Evolutionary conservation across 2,888 invertebrate genomes (phyloP), one percentile per base, ranked within the genome.

Genomic region (Clepsis dumicolana): DNA sequence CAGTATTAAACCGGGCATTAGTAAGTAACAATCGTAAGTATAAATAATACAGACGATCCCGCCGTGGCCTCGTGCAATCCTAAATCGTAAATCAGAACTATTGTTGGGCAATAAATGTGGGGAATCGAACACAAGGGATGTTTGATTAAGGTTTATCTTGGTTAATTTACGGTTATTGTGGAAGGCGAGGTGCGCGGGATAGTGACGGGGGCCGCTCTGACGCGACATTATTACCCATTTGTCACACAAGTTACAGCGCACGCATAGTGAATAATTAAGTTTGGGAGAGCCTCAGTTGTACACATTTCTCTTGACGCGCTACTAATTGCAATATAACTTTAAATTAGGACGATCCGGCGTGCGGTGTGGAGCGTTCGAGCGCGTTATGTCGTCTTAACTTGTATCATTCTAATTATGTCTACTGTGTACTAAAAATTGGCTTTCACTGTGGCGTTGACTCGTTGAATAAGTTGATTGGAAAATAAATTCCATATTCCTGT

Each of bases 121-220:
- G 80, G 84, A 87, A 89, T 90, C 86, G 91, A 91, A 88, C 90
- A 87, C 91, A 85, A 86, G 90, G 89, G 90, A 89, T 87, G 85
- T 89, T 91, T 91, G 90, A 92, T 91, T 91, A 92, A 88, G 90
- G 88, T 90, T 91, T 92, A 92, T 91, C 90, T 88, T 80, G 82
- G 86, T 88, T 90, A 90, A 91, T 91, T 91, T 91, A 90, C 85
- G 86, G 83, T 88, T 89, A 90, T 87, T 85, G 87, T 85, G 76
- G 77, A 77, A 52, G 65, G 54, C 52, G 67, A 64, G 61, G 56
- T 66, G 50, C 67, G 70, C 48, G 48, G 48, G 48, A 21, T 18
- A 62, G 59, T 64, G 64, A 64, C 70, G 54, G 44, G 27, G 48
- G 56, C 50, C 59, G 57, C 41, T 54, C 63, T 70, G 70, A 71